Evolutionary conservation across 2,797 vertebrate species (phyloP).

Genomic region (Paguma larvata): DNA sequence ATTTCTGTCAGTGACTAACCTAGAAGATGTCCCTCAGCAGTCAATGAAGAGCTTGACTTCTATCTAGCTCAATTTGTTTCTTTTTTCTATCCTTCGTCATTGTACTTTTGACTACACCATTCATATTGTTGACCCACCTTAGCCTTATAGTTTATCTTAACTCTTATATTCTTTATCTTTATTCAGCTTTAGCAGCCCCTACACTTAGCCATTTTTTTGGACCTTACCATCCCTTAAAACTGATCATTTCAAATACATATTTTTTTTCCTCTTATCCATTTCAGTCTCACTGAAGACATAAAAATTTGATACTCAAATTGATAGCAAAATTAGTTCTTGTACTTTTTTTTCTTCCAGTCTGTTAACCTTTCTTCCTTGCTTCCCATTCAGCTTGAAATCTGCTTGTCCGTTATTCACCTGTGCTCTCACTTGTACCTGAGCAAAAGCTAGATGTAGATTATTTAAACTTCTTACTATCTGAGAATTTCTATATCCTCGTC

Average conservation of each 20-base stretch:
- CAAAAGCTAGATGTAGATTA: slow-evolving; percentile 4
- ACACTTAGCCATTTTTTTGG: background rate
- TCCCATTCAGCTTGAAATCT: background rate
- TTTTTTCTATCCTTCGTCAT: background rate
- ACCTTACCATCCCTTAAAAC: background rate
- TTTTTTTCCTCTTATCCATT: background rate
- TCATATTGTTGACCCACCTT: background rate
- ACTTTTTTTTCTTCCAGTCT: background rate
- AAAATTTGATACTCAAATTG: background rate
- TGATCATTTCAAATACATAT: background rate
- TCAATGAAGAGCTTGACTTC: background rate
- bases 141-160: background rate
- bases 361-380: background rate
- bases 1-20: background rate
- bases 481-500: background rate
- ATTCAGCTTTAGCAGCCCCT: background rate
- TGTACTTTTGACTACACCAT: background rate
- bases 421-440: background rate
- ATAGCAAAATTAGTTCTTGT: background rate
- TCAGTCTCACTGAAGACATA: background rate
- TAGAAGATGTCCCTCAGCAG: background rate
- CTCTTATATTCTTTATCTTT: background rate
- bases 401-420: background rate
- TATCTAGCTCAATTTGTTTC: background rate
- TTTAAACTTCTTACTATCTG: background rate